Evolutionary conservation across 2,113 vertebrate species (phyloP), one percentile per base, ranked within the genome.

Genomic region (Tachysurus vachellii): DNA sequence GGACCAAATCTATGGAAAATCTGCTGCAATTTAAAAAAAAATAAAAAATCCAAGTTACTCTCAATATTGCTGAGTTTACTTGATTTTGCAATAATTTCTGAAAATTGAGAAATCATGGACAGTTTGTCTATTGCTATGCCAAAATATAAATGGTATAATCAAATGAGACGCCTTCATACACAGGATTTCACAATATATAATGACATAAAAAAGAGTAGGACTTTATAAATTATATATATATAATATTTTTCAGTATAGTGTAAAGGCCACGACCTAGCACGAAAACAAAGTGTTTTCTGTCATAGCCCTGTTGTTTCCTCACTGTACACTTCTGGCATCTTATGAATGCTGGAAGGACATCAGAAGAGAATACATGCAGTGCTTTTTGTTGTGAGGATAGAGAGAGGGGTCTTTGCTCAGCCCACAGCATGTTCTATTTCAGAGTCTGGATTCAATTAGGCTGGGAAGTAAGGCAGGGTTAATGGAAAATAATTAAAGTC

Each of bases 401-500:
- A 7, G 71, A 84, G 11, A 13, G 66, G 68, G 83, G 64, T 79
- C 83, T 83, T 83, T 62, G 19, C 80, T 81, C 79, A 76, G 75
- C 50, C 86, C 77, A 68, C 53, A 81, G 83, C 70, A 23, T 76
- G 80, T 76, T 89, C 71, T 83, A 82, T 87, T 89, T 89, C 71
- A 66, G 80, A 31, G 57, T 76, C 86, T 86, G 76, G 66, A 61
- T 91, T 89, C 81, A 91, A 89, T 89, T 89, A 89, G 23, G 80
- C 54, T 71, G 53, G 10, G 62, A 84, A 88, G 73, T 82, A 84
- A 88, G 87, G 62, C 86, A 70, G 77, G 84, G 86, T 89, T 91
- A 89, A 91, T 88, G 86, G 64, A 77, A 86, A 86, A 86, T 88
- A 91, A 89, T 89, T 82, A 88, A 91, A 88, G 66, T 82, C 88